phyloP scores from a whole-genome alignment of 35 echinoderm and acorn worm genomes.

The Nesometra sesokonis region DNA sequence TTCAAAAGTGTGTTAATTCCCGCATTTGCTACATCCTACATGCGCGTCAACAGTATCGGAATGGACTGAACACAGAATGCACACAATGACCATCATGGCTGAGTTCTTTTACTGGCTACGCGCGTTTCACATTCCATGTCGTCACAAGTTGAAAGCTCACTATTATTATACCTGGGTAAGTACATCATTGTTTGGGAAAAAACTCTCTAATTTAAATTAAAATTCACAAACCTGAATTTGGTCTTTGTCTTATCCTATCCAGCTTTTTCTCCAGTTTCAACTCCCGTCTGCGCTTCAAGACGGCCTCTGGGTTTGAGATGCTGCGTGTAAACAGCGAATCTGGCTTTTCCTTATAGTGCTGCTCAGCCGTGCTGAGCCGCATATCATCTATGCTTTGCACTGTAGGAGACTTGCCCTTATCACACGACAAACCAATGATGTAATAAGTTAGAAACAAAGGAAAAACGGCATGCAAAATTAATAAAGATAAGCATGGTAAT shows the following conservation, averaged over 20 bases:
- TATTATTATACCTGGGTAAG: no score
- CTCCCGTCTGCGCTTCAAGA: slow-evolving; percentile 61
- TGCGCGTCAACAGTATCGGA: no score
- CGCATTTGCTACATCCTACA: no score
- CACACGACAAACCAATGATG: neutral
- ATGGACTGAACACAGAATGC: no score
- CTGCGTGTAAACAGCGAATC: slow-evolving; percentile 84
- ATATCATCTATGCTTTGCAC: neutral
- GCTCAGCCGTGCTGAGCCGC: neutral
- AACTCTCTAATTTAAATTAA: no score
- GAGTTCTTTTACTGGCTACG: no score
- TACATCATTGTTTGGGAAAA: no score
- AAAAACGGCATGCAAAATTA: neutral
- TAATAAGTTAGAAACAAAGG: neutral
- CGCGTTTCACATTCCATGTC: no score
- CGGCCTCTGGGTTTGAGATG: slow-evolving; percentile 94
- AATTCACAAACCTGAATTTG: slow-evolving; percentile 56
- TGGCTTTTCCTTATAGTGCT: slow-evolving; percentile 60
- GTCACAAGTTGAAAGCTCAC: no score
- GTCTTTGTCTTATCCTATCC: slow-evolving; percentile 54
- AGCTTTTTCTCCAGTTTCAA: slow-evolving; percentile 75
- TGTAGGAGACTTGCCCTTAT: neutral
- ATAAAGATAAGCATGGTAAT: neutral
- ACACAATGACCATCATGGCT: no score
- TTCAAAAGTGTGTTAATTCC: no score